Evolutionary conservation across 2,113 vertebrate species (phyloP), one percentile per base, ranked within the genome.

Genomic region (Tenrec ecaudatus): DNA sequence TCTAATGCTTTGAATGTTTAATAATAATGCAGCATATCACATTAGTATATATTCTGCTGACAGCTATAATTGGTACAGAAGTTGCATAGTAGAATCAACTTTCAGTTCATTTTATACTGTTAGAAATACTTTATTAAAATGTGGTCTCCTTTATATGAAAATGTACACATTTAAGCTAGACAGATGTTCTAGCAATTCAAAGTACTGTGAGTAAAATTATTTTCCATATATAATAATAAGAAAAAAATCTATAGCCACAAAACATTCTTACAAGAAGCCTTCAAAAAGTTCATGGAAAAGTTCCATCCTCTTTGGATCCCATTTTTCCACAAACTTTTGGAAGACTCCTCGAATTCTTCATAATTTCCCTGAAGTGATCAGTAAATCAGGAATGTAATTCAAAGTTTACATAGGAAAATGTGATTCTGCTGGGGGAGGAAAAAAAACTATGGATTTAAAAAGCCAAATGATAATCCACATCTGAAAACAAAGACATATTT

Each of bases 341-440:
- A 53, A 53, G 9, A 53, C 12, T 66, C 33, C n/a, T 84, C 66
- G 79, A 29, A 47, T 93, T 83, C 83, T 94, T 40, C 33, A 43
- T 89, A 82, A 97, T 92, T 73, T 86, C 29, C 20, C 47, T 20
- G 69, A 92, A 88, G 57, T 25, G 76, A 79, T 71, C 73, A 60
- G 77, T 31, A 94, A 66, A 29, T 17, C n/a, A 92, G 40, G 14
- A 90, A 77, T 88, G 20, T 92, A 94, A 85, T 85, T 93, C 31
- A 9, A 92, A 3, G 27, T 85, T 92, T 84, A 96, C 3, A 71
- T 9, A 87, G 7, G 33, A 53, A 90, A 20, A 40, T 29, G 2
- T 1, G 73, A 73, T 84, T 85, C 38, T 82, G 3, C 9, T 66
- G 11, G 20, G 88, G 87, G 73, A 10, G 7, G 47, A 40, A 89